Evolutionary conservation across 2,888 invertebrate genomes (phyloP), one percentile per base, ranked within the genome.

Genomic region (Polydrusus tereticollis): DNA sequence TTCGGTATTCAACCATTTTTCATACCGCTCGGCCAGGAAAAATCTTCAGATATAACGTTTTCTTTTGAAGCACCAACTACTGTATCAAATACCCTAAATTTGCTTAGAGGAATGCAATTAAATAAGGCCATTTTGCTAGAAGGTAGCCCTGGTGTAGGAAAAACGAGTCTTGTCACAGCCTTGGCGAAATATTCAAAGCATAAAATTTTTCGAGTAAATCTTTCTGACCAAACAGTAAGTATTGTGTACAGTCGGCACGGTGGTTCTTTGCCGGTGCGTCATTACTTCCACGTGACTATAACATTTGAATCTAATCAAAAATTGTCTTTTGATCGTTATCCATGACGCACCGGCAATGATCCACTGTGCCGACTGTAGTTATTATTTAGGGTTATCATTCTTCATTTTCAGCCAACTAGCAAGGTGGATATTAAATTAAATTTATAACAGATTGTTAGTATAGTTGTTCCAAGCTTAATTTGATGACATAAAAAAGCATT

Each of bases 121-220:
- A 93, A 94, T 73, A 95, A 97, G 84, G 97, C 99, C 0, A 91
- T 99, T 70, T 88, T 99, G 64, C 86, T 99, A 16, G 99, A 99
- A 87, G 99, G 97, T 1, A 95, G 97, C 79, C 99, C 99, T 2
- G 99, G 99, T 1, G 98, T 99, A 18, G 99, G 99, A 2, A 99
- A 99, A 86, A 99, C 99, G 0, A 97, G 97, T 78, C 88, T 98
- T 66, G 94, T 99, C 1, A 91, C 93, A 64, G 97, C 97, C 23
- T 87, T 99, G 43, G 98, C 98, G 0, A 92, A 90, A 81, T 90
- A 91, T 7, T 91, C 96, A 1, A 94, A 96, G 1, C 91, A 96
- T 83, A 89, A 90, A 81, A 90, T 99, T 33, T 92, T 97, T 12
- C 89, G 99, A 52, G 96, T 99, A 71, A 99, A 99, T 88, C 88